Evolutionary conservation across 2,888 invertebrate genomes (phyloP), one percentile per base, ranked within the genome.

Genomic region (Hypsopygia costalis): DNA sequence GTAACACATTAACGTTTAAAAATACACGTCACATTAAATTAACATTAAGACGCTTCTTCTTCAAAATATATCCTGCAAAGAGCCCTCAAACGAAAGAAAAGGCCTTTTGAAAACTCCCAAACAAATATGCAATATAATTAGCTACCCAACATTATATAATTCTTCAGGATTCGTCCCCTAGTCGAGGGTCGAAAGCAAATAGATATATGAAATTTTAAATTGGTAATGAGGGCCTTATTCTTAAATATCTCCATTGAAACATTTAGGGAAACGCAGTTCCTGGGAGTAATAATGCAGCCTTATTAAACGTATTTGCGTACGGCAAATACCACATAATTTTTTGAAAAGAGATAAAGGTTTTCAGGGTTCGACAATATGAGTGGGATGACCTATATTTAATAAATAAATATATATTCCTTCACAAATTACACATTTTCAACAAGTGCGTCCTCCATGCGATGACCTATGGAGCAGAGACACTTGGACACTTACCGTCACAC

Each of bases 81-180:
- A 34, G 27, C 27, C n/a, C 37, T 40, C 44, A 39, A 46, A 50
- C 42, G 43, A 47, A 47, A 36, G 42, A 41, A 39, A 43, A 39
- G 39, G 8, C 34, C 59, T 68, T 64, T 64, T 55, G 16, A 62
- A 55, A 51, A 46, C 44, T 47, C 67, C 62, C 62, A 60, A 47
- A 67, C 71, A 69, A 73, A 70, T 69, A 70, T 70, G 69, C 60
- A 56, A 58, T 63, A 62, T 79, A 78, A 81, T 80, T 80, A 78
- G 68, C 61, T 44, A 52, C 58, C 63, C 71, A 69, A 76, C 69
- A 67, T 73, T 64, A 69, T 69, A 66, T 69, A 64, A 67, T 55
- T 53, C 60, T 61, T 55, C 56, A 62, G 67, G 71, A 58, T 16
- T 10, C 25, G n/a, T 10, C 38, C 33, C 39, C 28, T 44, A 38